phyloP scores from a whole-genome alignment of 2,888 invertebrate genomes.

The Dasypolia templi region DNA sequence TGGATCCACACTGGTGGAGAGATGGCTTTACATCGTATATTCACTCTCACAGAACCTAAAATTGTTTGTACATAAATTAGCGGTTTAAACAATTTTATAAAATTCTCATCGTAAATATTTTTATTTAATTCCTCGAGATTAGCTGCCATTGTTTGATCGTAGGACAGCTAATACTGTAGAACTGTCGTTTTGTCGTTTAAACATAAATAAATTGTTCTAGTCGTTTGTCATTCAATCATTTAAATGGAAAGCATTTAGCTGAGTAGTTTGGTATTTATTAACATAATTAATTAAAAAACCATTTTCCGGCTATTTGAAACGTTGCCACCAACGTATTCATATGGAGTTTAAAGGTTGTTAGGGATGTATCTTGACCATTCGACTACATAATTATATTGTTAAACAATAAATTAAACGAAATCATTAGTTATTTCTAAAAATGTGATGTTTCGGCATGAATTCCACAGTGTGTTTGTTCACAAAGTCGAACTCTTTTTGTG shows the following conservation, averaged over 20 bases:
- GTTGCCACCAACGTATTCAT: not conserved
- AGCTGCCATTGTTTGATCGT: conserved; percentile 8
- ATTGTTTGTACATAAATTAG: conserved; percentile 21
- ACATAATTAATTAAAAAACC: conserved; percentile 17
- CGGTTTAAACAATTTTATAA: conserved; percentile 20
- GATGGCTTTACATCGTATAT: not conserved
- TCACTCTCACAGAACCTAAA: conserved; percentile 31
- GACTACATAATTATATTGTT: too few relatives aligned
- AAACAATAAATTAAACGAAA: too few relatives aligned
- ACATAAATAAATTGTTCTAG: not conserved
- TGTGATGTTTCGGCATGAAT: not conserved
- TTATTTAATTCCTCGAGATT: not conserved
- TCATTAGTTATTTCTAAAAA: not conserved
- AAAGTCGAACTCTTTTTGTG: too few relatives aligned
- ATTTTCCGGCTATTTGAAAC: not conserved
- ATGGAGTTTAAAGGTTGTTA: not conserved
- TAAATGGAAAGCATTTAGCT: conserved; percentile 27
- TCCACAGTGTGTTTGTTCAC: not conserved
- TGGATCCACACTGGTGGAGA: conserved; percentile 12
- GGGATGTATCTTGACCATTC: not conserved
- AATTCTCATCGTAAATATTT: conserved; percentile 1
- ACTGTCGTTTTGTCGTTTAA: not conserved
- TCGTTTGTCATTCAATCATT: conserved; percentile 15
- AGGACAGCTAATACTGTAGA: not conserved
- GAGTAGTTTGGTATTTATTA: conserved; percentile 23